Base-by-base conservation (phyloP, 2,113 vertebrate species). In the Plestiodon gilberti region DNA sequence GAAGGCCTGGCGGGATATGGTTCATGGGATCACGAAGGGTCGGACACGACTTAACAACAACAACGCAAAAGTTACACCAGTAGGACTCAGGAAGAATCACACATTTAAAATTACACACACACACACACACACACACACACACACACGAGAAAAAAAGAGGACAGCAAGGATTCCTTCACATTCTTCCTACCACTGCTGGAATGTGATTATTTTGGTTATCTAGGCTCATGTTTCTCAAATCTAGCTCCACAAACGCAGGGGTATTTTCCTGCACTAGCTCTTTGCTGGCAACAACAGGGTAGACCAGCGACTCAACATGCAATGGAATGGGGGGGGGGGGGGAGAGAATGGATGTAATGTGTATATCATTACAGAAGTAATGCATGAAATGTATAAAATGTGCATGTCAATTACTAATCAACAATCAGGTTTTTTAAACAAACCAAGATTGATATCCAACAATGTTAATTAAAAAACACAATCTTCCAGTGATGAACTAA, bases 301-400 rank as follows among this genome's bases (percentile, higher is more conserved):
- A 77, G 91, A 62, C 71, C 82, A 87, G 3, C 81, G 85, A 91
- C 73, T 85, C 70, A 14, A 43, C 88, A 93, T 25, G 55, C 40
- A 93, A 93, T 88, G 71, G 90, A 52, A 59, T 40, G 20, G 88
- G n/a, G n/a, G n/a, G n/a, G n/a, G n/a, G n/a, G n/a, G n/a, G n/a
- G n/a, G 90, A 88, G 43, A 69, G 89, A 65, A 28, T 48, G 52
- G 84, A 92, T 83, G 38, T 62, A 40, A 79, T 90, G 85, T 91
- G 85, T 85, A 87, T 89, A 81, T 79, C 87, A 82, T 84, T 83
- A 79, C 61, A 83, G 90, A 85, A 43, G 7, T 33, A 57, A 33
- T 35, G 43, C 8, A 48, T 48, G 43, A 48, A 67, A n/a, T 48
- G 52, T 82, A 92, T 82, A 43, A 62, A 35, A 79, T 90, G 86